Base-by-base conservation (phyloP, 2,888 invertebrate species). In the Dimorphilus gyrociliatus region DNA sequence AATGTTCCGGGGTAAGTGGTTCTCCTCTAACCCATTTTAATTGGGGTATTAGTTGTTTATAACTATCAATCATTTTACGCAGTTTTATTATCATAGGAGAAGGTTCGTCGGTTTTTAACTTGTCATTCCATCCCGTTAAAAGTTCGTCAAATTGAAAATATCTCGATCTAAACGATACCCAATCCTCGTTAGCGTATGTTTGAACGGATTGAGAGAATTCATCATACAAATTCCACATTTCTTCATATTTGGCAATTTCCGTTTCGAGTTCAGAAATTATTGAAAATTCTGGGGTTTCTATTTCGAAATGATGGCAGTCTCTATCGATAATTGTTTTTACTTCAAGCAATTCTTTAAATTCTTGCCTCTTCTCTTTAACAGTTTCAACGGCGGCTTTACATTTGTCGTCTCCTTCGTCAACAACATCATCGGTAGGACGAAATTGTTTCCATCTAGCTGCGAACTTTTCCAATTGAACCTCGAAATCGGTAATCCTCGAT, bases 1-100 rank as follows among this genome's bases (percentile, higher is more conserved):
- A 97, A 59, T 97, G 94, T 34, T 81, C 78, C 34, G 81, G 79
- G 1, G 81, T 78, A 46, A 86, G 75, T 40, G 80, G 77, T 39
- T 80, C 78, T 0, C 88, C 86, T 23, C 79, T 72, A 10, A 86
- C 69, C 55, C 75, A 79, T 54, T 81, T 82, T 40, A 85, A 60
- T 16, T 71, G 63, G 4, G 76, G 73, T 14, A 63, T 40, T n/a
- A 66, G 54, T 41, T 63, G 62, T 59, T 62, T 69, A 60, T 76
- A 78, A 48, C 71, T 73, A 36, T 78, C 75, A 29, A 81, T 69
- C 58, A 81, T 78, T 50, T 76, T 73, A 47, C 76, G 69, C 12
- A 82, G 65, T 42, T 71, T 70, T 7, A 77, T 69, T 2, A 75
- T 74, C 47, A 80, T 67, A 1, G 72, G 67, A 3, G 75, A 75